These are phyloP conservation scores for human (Homo sapiens) DNA, from an alignment of 2,113 vertebrate species.

Conservation along the genomic window GRCh38 chr14:67596501-67597000, in stretches of 20 bases:
- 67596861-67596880: not conserved
- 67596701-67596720: not conserved
- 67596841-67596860: not conserved
- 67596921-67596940: slow-evolving; percentile 41
- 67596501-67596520: not conserved
- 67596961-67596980: not conserved
- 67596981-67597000: not conserved
- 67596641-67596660: not conserved
- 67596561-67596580: not conserved
- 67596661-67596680: not conserved
- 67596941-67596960: not conserved
- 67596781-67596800: not conserved
- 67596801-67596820: not conserved
- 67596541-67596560: not conserved
- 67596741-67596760: not conserved
- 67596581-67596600: not conserved
- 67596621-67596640: not conserved
- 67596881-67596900: not conserved
- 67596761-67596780: not conserved
- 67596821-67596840: not conserved
- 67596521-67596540: not conserved
- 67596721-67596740: not conserved
- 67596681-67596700: not conserved
- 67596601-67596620: not conserved
- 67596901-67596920: not conserved